Percentiles rank a stretch among this genome's conserved stretches.
These are phyloP conservation scores for Zootermopsis nevadensis DNA, from an alignment of 2,888 invertebrate species.

Conservation along the genomic window DNA sequence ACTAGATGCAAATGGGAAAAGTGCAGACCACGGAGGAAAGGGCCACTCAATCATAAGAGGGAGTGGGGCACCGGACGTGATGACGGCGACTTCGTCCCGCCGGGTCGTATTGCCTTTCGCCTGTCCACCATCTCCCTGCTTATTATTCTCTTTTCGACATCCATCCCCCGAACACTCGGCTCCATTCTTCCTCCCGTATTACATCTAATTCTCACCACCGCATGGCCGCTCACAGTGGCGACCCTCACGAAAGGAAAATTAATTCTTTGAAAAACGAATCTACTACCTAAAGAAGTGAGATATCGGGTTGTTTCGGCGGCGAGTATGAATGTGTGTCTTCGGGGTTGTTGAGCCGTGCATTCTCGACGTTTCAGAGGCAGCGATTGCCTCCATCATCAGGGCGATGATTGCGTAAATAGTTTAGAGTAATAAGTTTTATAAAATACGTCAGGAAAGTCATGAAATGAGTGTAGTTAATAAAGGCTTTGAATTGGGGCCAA, in stretches of 20 bases:
- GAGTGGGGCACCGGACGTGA: conserved; percentile 9
- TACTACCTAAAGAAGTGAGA: too few relatives aligned
- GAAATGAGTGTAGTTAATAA: too few relatives aligned
- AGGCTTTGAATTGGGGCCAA: too few relatives aligned
- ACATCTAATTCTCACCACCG: conserved; percentile 40
- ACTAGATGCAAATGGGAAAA: conserved; percentile 43
- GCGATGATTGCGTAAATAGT: too few relatives aligned
- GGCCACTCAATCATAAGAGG: conserved; percentile 43
- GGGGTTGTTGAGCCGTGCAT: too few relatives aligned
- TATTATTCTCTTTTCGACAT: conserved; percentile 44
- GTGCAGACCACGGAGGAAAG: conserved; percentile 29
- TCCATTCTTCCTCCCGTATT: conserved; percentile 33
- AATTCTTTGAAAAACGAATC: too few relatives aligned
- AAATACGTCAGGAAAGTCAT: too few relatives aligned
- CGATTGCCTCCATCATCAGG: too few relatives aligned
- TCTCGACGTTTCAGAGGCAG: too few relatives aligned
- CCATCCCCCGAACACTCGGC: conserved; percentile 28
- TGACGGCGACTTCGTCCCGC: conserved; percentile 20
- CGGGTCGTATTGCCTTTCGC: conserved; percentile 38
- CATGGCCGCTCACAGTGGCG: not conserved
- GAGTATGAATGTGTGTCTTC: too few relatives aligned
- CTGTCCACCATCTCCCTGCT: conserved; percentile 27
- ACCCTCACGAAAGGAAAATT: not conserved
- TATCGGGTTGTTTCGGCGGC: too few relatives aligned
- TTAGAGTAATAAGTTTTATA: too few relatives aligned